These are phyloP conservation scores for Orchesellides sinensis DNA, from an alignment of 2,888 invertebrate genomes.

Conservation along the genomic window DNA sequence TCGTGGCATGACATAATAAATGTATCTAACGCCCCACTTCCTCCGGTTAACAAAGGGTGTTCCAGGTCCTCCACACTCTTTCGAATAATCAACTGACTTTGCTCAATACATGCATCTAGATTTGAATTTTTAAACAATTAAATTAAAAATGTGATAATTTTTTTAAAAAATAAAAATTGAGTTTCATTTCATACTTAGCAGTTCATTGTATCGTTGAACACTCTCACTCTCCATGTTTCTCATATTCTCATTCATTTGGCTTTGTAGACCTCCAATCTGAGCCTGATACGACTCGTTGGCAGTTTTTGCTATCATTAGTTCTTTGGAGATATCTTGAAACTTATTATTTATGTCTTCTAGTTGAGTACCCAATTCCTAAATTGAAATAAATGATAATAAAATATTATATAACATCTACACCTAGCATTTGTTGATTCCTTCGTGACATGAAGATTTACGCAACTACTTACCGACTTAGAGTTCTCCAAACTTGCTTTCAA, in stretches of 20 bases:
- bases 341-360: slow-evolving; percentile 83
- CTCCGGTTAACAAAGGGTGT: slow-evolving; percentile 79
- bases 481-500: slow-evolving; percentile 63
- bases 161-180: background rate
- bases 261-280: slow-evolving; percentile 70
- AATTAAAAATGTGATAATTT: no score
- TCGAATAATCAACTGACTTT: slow-evolving; percentile 79
- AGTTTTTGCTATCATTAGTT: slow-evolving; percentile 74
- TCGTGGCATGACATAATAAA: slow-evolving; percentile 70
- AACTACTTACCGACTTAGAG: slow-evolving; percentile 62
- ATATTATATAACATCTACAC: background rate
- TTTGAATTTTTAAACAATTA: background rate
- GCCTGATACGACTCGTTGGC: slow-evolving; percentile 64
- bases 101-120: slow-evolving; percentile 77
- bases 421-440: no score
- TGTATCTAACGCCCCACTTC: slow-evolving; percentile 75
- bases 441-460: background rate
- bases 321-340: slow-evolving; percentile 79
- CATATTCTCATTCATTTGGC: slow-evolving; percentile 71
- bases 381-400: background rate
- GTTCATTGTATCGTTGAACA: slow-evolving; percentile 69
- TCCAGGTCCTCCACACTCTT: slow-evolving; percentile 82
- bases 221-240: slow-evolving; percentile 71
- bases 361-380: slow-evolving; percentile 82
- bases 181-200: slow-evolving; percentile 67